Evolutionary conservation across 23 tunicate species (phyloP).

Genomic region (Trididemnum clinides): DNA sequence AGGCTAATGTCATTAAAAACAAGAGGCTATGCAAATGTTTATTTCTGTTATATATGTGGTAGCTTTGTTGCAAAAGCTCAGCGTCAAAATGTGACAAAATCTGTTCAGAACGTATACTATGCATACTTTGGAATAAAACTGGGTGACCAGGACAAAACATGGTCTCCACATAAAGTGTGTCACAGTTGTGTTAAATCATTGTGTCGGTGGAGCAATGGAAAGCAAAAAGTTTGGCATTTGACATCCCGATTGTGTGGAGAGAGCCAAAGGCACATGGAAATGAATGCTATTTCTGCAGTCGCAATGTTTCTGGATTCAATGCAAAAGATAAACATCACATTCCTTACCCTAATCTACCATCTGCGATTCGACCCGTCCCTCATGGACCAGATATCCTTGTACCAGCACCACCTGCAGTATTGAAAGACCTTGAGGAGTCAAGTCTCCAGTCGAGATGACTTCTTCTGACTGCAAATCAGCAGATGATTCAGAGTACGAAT

Average conservation of each 20-base stretch:
- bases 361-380: background rate
- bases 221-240: background rate
- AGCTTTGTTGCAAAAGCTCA: background rate
- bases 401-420: background rate
- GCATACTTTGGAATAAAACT: too few species aligned
- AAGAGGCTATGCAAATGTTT: background rate
- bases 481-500: too few species aligned
- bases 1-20: background rate
- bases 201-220: too few species aligned
- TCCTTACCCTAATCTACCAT: background rate
- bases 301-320: too few species aligned
- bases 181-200: too few species aligned
- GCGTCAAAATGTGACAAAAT: background rate
- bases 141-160: too few species aligned
- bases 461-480: background rate
- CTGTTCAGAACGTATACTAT: too few species aligned
- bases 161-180: conserved; percentile 34
- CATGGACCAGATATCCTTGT: background rate
- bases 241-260: background rate
- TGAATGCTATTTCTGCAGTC: background rate
- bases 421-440: background rate
- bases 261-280: conserved; percentile 1
- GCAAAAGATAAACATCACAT: too few species aligned
- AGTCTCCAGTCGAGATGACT: background rate
- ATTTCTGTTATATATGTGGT: conserved; percentile 20